phyloP scores from a whole-genome alignment of 2,888 invertebrate genomes.

The Pseudolycoriella hygida region DNA sequence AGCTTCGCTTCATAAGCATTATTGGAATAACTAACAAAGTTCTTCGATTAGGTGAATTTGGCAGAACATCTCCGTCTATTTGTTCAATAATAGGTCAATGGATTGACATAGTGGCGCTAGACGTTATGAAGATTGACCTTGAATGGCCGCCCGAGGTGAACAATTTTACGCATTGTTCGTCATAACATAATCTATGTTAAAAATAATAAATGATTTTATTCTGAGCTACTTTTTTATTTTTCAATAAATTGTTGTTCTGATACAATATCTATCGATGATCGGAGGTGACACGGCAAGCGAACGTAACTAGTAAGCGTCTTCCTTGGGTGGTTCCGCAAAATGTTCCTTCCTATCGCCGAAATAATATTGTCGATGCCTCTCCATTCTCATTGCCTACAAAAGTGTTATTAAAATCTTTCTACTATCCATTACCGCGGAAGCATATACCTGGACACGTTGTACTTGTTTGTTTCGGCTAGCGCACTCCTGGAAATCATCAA shows the following conservation, averaged over 20 bases:
- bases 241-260: neutral
- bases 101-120: slow-evolving; percentile 81
- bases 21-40: too few relatives aligned
- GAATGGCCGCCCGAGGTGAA: slow-evolving; percentile 44
- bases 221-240: too few relatives aligned
- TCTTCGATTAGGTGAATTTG: slow-evolving; percentile 33
- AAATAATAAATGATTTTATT: too few relatives aligned
- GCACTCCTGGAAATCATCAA: slow-evolving; percentile 58
- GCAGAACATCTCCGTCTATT: slow-evolving; percentile 67
- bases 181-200: too few relatives aligned
- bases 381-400: slow-evolving; percentile 38
- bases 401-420: slow-evolving; percentile 1
- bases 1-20: slow-evolving; percentile 34
- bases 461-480: slow-evolving; percentile 38
- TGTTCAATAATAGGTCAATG: slow-evolving; percentile 44
- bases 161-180: too few relatives aligned
- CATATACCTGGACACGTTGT: slow-evolving; percentile 36
- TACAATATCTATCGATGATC: too few relatives aligned
- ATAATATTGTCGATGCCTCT: slow-evolving; percentile 40
- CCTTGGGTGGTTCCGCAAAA: slow-evolving; percentile 34
- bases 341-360: slow-evolving; percentile 36
- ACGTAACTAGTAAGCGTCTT: slow-evolving; percentile 36
- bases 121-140: slow-evolving; percentile 62
- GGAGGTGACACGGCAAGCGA: too few relatives aligned
- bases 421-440: neutral